Conservation (phyloP, 2,888 invertebrate genomes). For the Oscheius sp. region DNA sequence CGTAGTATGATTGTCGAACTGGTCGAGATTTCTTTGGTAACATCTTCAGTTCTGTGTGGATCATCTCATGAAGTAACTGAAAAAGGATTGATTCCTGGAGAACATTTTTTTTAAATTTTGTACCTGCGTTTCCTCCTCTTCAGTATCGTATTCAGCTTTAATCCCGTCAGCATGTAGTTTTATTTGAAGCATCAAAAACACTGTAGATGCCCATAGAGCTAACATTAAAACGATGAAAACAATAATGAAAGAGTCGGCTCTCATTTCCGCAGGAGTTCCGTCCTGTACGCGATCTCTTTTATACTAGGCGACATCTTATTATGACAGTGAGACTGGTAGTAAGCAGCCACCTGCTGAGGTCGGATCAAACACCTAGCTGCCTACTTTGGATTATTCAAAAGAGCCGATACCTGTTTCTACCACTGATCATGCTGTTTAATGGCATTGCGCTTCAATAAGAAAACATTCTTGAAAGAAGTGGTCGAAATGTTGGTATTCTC, state of each 20-base stretch:
- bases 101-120: too few relatives aligned
- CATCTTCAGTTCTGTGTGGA: constrained; percentile 7
- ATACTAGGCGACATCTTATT: constrained; percentile 10
- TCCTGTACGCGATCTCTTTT: constrained; percentile 4
- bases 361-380: constrained; percentile 24
- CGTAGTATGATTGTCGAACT: constrained; percentile 47
- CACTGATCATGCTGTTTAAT: too few relatives aligned
- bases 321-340: constrained; percentile 10
- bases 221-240: background rate
- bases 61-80: constrained; percentile 6
- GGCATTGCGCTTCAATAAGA: too few relatives aligned
- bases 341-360: constrained; percentile 23
- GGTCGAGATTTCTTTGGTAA: constrained; percentile 18
- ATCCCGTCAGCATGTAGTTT: background rate
- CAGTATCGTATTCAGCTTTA: background rate
- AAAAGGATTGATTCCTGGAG: background rate
- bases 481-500: too few relatives aligned
- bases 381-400: constrained; percentile 23
- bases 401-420: constrained; percentile 16
- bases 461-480: too few relatives aligned
- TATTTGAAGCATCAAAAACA: background rate
- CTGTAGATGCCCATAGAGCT: background rate
- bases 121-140: background rate
- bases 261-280: background rate
- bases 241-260: constrained; percentile 7